Evolutionary conservation across 2,113 vertebrate genomes (phyloP), one percentile per base, ranked within the genome.

Genomic region (Crotalus viridis): DNA sequence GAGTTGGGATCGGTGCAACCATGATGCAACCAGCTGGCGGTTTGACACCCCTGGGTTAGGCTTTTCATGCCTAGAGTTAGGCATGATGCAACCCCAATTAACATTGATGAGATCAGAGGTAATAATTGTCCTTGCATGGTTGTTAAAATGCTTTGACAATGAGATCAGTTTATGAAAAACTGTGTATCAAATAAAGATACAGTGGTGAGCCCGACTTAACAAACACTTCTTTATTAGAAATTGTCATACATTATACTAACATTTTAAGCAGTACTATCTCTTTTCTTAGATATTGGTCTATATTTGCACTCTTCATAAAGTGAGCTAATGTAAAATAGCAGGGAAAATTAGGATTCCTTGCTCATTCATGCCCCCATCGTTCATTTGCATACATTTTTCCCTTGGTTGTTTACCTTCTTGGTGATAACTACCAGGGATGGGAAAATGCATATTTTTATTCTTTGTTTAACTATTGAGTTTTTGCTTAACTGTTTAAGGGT

Each of bases 71-170:
- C 39, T 91, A 7, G 52, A 93, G 43, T 91, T 93, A 52, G 54
- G 10, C 52, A 88, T 59, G 39, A 93, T 59, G 48, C 85, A 93
- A 91, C 51, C 46, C 85, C 87, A 93, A 89, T 89, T 91, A 90
- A 90, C 86, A 61, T 85, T 39, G 85, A 91, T 85, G 54, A 89
- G 52, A 85, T 46, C 43, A 10, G 43, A 59, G 87, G 57, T 52
- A 61, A 93, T 91, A 52, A 91, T 89, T n/a, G 21, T 90, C 57
- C 43, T 52, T 61, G 74, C 28, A 90, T 33, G 21, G 87, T 81
- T 57, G 54, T 89, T 52, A 91, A 91, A 91, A 81, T 21, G 46
- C 10, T 43, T 59, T 1, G 5, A 85, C 2, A 24, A 91, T 46
- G 33, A 59, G 54, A 13, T 21, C 22, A 87, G n/a, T 57, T 15